Base-by-base conservation (phyloP, 1,140 invertebrate species). In the Cherax quadricarinatus region DNA sequence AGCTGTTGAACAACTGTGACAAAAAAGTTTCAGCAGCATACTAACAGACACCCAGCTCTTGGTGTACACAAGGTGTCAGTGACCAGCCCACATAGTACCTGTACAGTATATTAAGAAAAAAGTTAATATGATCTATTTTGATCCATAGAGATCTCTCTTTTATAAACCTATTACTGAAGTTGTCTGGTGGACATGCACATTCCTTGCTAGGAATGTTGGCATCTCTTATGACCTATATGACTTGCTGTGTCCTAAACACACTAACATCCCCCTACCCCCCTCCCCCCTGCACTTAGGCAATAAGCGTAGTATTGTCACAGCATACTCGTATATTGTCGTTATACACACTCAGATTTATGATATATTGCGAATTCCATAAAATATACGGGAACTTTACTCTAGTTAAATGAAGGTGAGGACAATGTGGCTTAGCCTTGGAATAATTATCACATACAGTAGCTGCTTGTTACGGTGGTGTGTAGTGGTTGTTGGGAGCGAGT, bases 261-360 rank as follows among this genome's bases (percentile, higher is more conserved):
- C 80, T 51, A 82, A 53, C 21, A 51, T 53, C 49, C 49, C 80
- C 80, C 14, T n/a, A 21, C 49, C 79, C 51, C 24, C 70, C 70
- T 12, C 24, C 70, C 70, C 70, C 21, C 24, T 30, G 3, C 70
- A 75, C 70, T 75, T 30, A 75, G 70, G 24, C 70, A 30, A 24
- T 75, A 75, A 75, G 70, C 70, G 70, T 75, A 75, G 24, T 75
- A 75, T 75, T 9, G 70, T 30, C 24, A 75, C 70, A 30, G 70
- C 70, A 75, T 75, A 30, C 62, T 66, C 62, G 62, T n/a, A n/a
- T n/a, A 66, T 66, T 66, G 62, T 66, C 62, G 62, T 75, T 75
- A 75, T 75, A 75, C 70, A 75, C 70, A 75, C n/a, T 75, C 16
- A 75, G n/a, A 24, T 75, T 75, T 75, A 75, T 75, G 24, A 75